phyloP scores from a whole-genome alignment of 2,888 invertebrate genomes.

The Andrena dorsata region DNA sequence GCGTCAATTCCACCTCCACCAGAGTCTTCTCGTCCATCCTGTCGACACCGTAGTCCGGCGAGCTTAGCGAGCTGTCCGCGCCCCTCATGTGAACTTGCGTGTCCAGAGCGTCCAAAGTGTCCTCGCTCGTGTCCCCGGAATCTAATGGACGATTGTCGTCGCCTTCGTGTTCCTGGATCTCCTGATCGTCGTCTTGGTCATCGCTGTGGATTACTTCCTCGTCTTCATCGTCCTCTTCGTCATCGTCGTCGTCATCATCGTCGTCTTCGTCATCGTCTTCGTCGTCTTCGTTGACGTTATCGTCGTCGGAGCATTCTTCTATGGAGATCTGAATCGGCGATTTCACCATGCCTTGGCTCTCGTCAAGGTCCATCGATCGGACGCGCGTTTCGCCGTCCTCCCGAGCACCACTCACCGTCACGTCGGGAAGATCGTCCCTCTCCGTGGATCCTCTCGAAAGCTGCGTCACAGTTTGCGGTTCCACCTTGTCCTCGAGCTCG shows the following conservation, averaged over 20 bases:
- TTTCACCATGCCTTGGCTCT: slow-evolving; percentile 80
- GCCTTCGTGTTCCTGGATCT: slow-evolving; percentile 71
- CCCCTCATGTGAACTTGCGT: slow-evolving; percentile 81
- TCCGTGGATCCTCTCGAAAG: slow-evolving; percentile 56
- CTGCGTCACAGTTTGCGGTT: not conserved
- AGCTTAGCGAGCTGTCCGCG: slow-evolving; percentile 82
- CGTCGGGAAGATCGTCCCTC: slow-evolving; percentile 78
- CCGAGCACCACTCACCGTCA: slow-evolving; percentile 69
- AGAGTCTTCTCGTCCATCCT: slow-evolving; percentile 83
- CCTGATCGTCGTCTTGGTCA: slow-evolving; percentile 36
- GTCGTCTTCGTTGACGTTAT: slow-evolving; percentile 50
- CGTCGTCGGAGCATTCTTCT: slow-evolving; percentile 83
- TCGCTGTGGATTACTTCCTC: not conserved
- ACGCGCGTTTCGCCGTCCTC: slow-evolving; percentile 40
- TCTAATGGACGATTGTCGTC: slow-evolving; percentile 80
- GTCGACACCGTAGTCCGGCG: slow-evolving; percentile 82
- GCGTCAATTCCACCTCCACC: slow-evolving; percentile 87
- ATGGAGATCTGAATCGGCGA: slow-evolving; percentile 84
- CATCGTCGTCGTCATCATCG: slow-evolving; percentile 75
- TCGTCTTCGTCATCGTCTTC: slow-evolving; percentile 40
- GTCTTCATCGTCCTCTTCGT: slow-evolving; percentile 22
- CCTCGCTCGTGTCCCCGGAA: slow-evolving; percentile 82
- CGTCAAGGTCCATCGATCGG: slow-evolving; percentile 65
- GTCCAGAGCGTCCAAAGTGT: slow-evolving; percentile 82
- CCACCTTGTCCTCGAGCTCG: not conserved